Base-by-base conservation (phyloP, 2,113 vertebrate species). In the Notarius quadriscutis region DNA sequence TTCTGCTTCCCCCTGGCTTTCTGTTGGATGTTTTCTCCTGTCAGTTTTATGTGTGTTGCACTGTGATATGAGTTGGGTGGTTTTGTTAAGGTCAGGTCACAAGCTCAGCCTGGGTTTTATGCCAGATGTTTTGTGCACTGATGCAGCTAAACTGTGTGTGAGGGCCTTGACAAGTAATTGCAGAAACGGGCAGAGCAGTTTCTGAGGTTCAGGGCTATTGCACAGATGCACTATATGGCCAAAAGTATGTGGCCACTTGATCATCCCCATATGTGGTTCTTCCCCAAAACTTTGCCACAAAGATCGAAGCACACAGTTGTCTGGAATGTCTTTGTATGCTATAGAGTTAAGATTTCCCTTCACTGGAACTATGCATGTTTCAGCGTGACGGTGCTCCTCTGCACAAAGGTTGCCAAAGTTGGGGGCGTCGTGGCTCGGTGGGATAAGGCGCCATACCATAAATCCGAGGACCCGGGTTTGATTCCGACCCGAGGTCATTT, bases 11-110 rank as follows among this genome's bases (percentile, higher is more conserved):
- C 48, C 90, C 86, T 94, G 94, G 93, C 91, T 92, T 93, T 93
- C 93, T 89, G 93, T 93, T 95, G 92, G 93, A 92, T 94, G 72
- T 91, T 90, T 91, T 91, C 90, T 87, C 90, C 89, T 89, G 89
- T 58, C 89, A 90, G 88, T 93, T 86, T 86, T 88, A 65, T 65
- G 12, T 74, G 79, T 85, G 53, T 85, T 84, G 57, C 69, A 7
- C 22, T 78, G 11, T 77, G 60, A 60, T 83, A 78, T 34, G 1
- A 71, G 67, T 41, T 87, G 41, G 30, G 55, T 53, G 57, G 30
- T 41, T 81, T 81, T 41, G 20, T 77, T 57, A 67, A 30, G 51
- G 25, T 77, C 55, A 18, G 7, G 34, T 50, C 51, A 82, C 30
- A 41, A 9, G 6, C 87, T 81, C 7, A 81, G 48, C 57, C 27